Base-by-base conservation (phyloP, 2,113 vertebrate genomes). In the Camelus bactrianus region DNA sequence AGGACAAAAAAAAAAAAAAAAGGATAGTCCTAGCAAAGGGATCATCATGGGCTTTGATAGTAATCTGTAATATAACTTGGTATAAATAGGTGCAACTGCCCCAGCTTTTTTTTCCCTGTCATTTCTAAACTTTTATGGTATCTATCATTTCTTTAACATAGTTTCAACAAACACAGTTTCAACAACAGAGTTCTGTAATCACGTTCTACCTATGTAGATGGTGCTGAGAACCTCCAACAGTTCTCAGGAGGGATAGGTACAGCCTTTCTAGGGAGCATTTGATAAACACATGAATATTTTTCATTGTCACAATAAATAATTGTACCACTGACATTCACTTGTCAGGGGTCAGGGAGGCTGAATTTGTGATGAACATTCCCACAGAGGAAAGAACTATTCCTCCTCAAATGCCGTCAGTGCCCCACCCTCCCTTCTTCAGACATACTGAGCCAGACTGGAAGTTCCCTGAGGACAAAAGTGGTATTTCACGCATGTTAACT, bases 91-190 rank as follows among this genome's bases (percentile, higher is more conserved):
- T 32, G 17, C 10, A 92, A 76, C 4, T 62, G 5, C 4, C 56
- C 13, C 50, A 56, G 11, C 26, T 13, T 64, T 52, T 72, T 84
- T 72, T 84, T 46, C 30, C 4, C n/a, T 30, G 3, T 22, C 14
- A 56, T 92, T 85, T 54, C 11, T 65, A 62, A 93, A 54, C 8
- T 28, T 88, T 87, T 46, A 56, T 48, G 52, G n/a, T 75, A 28
- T 28, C 38, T 13, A 58, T 28, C n/a, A 87, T 75, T 67, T 13
- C 35, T 92, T 84, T 42, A 92, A 92, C 24, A 79, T 8, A 54
- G 42, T 86, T 95, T 84, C 32, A 90, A 58, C 22, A 93, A 69
- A 92, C 24, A 73, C 6, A 54, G 42, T 89, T 95, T 84, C 35
- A 90, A 58, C 22, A 93, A 69, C 3, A 56, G 4, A 75, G 58